Conservation (phyloP, 2,888 invertebrate species). For the Heliconius cydno region DNA sequence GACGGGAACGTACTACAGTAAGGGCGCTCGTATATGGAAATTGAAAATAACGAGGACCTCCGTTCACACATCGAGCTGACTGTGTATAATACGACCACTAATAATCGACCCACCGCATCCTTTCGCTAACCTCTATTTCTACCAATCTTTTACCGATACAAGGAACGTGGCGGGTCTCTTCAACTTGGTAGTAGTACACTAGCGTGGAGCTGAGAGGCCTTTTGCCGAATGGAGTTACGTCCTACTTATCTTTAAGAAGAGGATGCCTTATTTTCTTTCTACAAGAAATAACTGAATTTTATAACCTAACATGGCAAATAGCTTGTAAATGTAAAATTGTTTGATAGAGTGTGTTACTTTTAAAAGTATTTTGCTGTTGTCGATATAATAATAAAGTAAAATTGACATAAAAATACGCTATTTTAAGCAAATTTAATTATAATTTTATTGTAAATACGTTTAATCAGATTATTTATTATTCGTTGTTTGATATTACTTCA, state of each 20-base stretch:
- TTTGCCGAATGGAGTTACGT: constrained; percentile 82
- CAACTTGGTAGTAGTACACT: constrained; percentile 70
- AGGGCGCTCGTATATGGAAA: constrained; percentile 81
- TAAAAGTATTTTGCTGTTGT: not conserved
- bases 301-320: constrained; percentile 63
- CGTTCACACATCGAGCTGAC: constrained; percentile 79
- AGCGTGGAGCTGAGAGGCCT: constrained; percentile 78
- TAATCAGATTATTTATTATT: not conserved
- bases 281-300: constrained; percentile 71
- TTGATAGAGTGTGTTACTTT: constrained; percentile 20
- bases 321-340: constrained; percentile 37
- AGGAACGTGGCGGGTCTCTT: constrained; percentile 65
- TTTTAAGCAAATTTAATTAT: too few relatives aligned
- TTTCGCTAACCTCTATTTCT: constrained; percentile 67
- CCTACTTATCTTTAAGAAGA: constrained; percentile 81
- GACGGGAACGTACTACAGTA: constrained; percentile 71
- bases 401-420: not conserved
- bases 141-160: constrained; percentile 65
- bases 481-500: not conserved
- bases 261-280: constrained; percentile 79
- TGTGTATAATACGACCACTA: constrained; percentile 68
- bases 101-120: constrained; percentile 67
- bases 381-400: not conserved
- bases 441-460: too few relatives aligned
- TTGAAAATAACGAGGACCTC: constrained; percentile 82